These are phyloP conservation scores for Zophobas morio DNA, from an alignment of 1,140 invertebrate species.

Conservation along the genomic window DNA sequence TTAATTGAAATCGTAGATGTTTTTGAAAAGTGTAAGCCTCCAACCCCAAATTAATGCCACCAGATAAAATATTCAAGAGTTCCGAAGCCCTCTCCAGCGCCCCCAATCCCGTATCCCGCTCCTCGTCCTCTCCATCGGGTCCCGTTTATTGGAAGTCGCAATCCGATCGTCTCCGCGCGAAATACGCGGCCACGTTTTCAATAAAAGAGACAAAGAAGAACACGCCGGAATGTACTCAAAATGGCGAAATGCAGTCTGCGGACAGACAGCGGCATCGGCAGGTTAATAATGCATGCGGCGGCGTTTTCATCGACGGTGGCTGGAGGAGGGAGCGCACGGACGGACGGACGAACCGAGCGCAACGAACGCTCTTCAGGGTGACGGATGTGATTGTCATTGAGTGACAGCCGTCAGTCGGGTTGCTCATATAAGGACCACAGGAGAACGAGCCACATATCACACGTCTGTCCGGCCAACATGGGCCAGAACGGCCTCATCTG, in stretches of 20 bases:
- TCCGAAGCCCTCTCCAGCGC: too few species aligned
- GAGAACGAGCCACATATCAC: conserved; percentile 50
- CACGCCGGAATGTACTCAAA: conserved; percentile 48
- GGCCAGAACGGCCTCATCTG: conserved; percentile 35
- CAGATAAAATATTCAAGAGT: too few species aligned
- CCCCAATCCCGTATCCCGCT: too few species aligned
- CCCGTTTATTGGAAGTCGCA: too few species aligned
- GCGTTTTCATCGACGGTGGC: conserved; percentile 20
- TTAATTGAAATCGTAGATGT: too few species aligned
- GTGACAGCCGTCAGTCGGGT: conserved; percentile 51
- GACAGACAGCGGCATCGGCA: conserved; percentile 47
- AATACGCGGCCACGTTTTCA: conserved; percentile 45
- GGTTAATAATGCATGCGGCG: conserved; percentile 48
- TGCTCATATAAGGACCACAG: conserved; percentile 53
- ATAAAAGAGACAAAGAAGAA: conserved; percentile 46
- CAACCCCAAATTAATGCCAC: too few species aligned
- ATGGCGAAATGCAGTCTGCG: conserved; percentile 53
- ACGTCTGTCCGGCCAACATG: conserved; percentile 43
- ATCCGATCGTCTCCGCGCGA: conserved; percentile 34
- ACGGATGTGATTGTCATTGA: conserved; percentile 52
- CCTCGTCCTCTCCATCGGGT: too few species aligned
- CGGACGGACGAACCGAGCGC: not conserved
- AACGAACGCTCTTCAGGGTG: conserved; percentile 30
- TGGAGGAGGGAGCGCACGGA: conserved; percentile 5
- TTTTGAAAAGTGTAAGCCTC: too few species aligned